These are phyloP conservation scores for Hyperopisus bebe DNA, from an alignment of 2,113 vertebrate genomes.

Conservation along the genomic window DNA sequence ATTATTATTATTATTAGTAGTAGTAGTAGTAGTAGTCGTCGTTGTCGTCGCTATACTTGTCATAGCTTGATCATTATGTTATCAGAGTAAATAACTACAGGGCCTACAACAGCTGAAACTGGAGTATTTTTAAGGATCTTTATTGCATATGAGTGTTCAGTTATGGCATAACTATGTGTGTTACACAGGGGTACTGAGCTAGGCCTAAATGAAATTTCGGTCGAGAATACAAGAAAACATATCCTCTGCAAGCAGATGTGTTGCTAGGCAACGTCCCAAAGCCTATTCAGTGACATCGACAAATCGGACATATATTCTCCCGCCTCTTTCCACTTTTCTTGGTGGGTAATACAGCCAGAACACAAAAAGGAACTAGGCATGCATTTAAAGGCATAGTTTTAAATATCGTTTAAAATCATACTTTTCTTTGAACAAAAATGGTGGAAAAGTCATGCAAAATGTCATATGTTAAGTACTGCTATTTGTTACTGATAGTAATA, in stretches of 20 bases:
- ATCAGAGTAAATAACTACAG: not conserved
- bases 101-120: not conserved
- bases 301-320: constrained; percentile 19
- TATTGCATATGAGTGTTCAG: not conserved
- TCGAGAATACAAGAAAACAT: constrained; percentile 22
- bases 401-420: not conserved
- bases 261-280: constrained; percentile 41
- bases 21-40: not conserved
- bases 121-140: not conserved
- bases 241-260: constrained; percentile 24
- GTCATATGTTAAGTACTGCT: not conserved
- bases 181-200: not conserved
- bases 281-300: constrained; percentile 29
- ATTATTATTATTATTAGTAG: not conserved
- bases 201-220: constrained; percentile 14
- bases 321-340: not conserved
- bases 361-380: not conserved
- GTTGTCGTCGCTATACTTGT: not conserved
- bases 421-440: not conserved
- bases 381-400: not conserved
- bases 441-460: not conserved
- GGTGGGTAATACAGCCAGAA: constrained; percentile 9
- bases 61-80: not conserved
- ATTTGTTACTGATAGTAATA: not conserved
- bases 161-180: not conserved